Evolutionary conservation across 2,113 vertebrate genomes (phyloP).

Genomic region (Miniopterus natalensis): DNA sequence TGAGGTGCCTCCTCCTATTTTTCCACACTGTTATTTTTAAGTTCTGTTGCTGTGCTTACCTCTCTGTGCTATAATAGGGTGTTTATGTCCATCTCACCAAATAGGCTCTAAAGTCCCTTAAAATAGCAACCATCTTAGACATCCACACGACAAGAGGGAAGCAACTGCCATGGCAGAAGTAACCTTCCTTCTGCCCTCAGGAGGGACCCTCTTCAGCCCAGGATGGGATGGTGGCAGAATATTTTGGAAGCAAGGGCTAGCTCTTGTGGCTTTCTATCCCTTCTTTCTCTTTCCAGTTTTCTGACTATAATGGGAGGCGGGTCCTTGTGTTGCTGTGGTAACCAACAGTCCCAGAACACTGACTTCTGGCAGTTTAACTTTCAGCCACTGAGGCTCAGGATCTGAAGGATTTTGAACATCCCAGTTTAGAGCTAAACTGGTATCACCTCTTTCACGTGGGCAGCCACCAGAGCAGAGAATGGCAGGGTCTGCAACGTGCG

Average conservation of each 20-base stretch:
- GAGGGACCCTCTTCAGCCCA: background rate
- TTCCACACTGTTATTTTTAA: background rate
- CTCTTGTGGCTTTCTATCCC: background rate
- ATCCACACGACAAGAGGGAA: background rate
- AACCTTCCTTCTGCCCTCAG: background rate
- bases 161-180: background rate
- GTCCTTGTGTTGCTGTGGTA: constrained; percentile 19
- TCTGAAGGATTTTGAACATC: background rate
- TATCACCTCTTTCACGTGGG: background rate
- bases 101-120: background rate
- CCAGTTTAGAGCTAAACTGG: background rate
- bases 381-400: background rate
- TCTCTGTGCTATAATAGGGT: background rate
- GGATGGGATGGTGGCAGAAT: background rate
- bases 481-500: background rate
- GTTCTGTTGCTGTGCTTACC: background rate
- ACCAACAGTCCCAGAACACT: constrained; percentile 68
- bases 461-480: background rate
- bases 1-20: background rate
- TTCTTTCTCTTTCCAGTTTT: background rate
- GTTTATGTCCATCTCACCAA: background rate
- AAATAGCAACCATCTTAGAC: background rate
- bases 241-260: background rate
- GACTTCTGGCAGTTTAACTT: constrained; percentile 55
- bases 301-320: background rate